These are phyloP conservation scores for Uropsilus gracilis DNA, from an alignment of 2,113 vertebrate species.

Conservation along the genomic window DNA sequence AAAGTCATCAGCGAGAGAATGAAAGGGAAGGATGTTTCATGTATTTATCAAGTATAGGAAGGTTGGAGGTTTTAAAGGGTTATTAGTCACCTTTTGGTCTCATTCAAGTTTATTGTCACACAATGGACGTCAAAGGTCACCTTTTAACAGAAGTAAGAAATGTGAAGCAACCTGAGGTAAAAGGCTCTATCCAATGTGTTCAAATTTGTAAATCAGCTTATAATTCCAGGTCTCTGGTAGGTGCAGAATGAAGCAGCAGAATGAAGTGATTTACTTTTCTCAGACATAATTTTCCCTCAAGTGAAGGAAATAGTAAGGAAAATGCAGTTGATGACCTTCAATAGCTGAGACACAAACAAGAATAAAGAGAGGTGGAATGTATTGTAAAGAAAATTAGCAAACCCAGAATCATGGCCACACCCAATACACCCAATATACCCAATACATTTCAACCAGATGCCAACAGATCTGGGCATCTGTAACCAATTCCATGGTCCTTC, in stretches of 20 bases:
- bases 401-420: not conserved
- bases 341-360: not conserved
- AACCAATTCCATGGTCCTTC: not conserved
- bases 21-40: not conserved
- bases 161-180: not conserved
- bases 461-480: not conserved
- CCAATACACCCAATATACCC: too few relatives aligned
- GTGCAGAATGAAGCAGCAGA: not conserved
- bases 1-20: not conserved
- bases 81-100: not conserved
- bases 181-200: too few relatives aligned
- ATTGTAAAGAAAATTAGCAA: not conserved
- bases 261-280: not conserved
- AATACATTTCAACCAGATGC: too few relatives aligned
- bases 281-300: not conserved
- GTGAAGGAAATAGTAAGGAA: not conserved
- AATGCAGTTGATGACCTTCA: not conserved
- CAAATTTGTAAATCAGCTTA: not conserved
- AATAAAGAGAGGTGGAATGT: not conserved
- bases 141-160: not conserved
- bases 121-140: not conserved
- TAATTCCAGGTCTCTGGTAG: not conserved
- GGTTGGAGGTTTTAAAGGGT: not conserved
- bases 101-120: not conserved
- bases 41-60: constrained; percentile 48